phyloP scores from a whole-genome alignment of 2,888 invertebrate species.

The Caenorhabditis sp. region DNA sequence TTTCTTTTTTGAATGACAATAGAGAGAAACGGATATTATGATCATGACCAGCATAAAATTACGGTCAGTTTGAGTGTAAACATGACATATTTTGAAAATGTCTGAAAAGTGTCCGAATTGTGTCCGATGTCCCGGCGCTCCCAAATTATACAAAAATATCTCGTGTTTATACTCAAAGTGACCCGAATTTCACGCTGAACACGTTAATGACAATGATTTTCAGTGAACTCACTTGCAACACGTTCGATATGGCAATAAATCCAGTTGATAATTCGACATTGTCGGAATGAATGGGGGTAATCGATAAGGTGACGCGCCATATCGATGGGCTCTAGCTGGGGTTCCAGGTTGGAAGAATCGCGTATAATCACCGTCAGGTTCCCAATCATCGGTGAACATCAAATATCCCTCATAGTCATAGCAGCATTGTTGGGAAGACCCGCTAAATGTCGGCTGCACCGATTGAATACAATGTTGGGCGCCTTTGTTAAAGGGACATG shows the following conservation, averaged over 20 bases:
- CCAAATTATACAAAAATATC: no score
- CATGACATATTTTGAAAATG: no score
- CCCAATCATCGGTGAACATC: slow-evolving; percentile 92
- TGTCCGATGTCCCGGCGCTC: no score
- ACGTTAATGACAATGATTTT: no score
- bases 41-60: no score
- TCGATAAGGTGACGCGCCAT: slow-evolving; percentile 85
- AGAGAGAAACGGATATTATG: no score
- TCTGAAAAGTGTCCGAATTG: no score
- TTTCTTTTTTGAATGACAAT: no score
- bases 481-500: slow-evolving; percentile 86
- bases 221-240: slow-evolving; percentile 58
- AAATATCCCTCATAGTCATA: slow-evolving; percentile 89
- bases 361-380: slow-evolving; percentile 72
- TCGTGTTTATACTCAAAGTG: neutral
- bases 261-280: slow-evolving; percentile 94
- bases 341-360: slow-evolving; percentile 67
- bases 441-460: slow-evolving; percentile 71
- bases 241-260: slow-evolving; percentile 80
- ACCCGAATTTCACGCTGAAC: no score
- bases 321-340: slow-evolving; percentile 76
- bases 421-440: slow-evolving; percentile 89
- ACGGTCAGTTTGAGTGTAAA: no score
- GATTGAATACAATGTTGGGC: slow-evolving; percentile 91
- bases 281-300: slow-evolving; percentile 72